Conservation (phyloP, 2,113 vertebrate genomes). For the Mobula birostris region DNA sequence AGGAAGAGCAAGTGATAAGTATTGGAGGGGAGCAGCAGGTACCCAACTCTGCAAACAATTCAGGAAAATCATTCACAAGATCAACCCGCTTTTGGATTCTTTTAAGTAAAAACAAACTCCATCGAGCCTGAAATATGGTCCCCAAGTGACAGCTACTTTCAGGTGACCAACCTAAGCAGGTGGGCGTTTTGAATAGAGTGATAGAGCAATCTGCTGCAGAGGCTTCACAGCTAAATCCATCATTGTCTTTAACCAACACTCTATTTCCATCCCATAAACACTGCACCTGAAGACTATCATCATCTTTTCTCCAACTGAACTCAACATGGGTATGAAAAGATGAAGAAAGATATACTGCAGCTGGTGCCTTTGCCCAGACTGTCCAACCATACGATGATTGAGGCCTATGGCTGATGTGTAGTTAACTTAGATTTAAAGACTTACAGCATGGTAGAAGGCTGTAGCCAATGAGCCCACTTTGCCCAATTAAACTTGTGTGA, state of each 20-base stretch:
- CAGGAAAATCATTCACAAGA: background rate
- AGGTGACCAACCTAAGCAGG: background rate
- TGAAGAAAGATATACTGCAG: no score
- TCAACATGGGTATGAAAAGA: background rate
- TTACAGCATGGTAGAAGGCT: no score
- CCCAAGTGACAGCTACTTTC: background rate
- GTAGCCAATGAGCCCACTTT: no score
- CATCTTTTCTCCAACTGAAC: background rate
- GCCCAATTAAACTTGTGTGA: no score
- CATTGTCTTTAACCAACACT: background rate
- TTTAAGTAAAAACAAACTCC: background rate
- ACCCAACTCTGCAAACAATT: background rate
- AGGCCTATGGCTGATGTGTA: background rate
- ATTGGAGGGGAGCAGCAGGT: no score
- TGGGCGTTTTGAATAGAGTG: background rate
- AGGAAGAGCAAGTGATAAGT: background rate
- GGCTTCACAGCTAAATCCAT: background rate
- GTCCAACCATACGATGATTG: background rate
- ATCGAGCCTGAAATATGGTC: background rate
- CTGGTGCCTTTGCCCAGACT: background rate
- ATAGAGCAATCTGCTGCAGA: background rate
- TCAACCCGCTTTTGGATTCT: background rate
- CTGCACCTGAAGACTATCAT: background rate
- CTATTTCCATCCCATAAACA: background rate
- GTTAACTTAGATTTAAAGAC: no score